These are phyloP conservation scores for Machimus rusticus DNA, from an alignment of 2,888 invertebrate species.

Conservation along the genomic window DNA sequence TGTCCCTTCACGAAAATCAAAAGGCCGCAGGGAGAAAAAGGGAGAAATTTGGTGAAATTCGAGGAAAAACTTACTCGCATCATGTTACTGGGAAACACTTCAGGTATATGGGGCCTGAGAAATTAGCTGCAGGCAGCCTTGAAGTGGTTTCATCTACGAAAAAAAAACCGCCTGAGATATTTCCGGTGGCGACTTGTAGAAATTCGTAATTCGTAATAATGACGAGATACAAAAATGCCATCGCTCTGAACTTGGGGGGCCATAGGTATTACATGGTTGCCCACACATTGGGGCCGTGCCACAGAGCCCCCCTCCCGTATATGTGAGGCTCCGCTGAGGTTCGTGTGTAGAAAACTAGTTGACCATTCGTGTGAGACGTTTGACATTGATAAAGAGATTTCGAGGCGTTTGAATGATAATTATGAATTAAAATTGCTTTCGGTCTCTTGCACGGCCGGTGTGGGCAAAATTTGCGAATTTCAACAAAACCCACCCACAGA, in stretches of 20 bases:
- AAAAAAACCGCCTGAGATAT: background rate
- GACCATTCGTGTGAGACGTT: conserved; percentile 7
- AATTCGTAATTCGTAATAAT: background rate
- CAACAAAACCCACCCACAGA: background rate
- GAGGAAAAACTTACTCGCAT: background rate
- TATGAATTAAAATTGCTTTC: background rate
- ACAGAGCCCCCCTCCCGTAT: background rate
- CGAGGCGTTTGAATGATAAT: background rate
- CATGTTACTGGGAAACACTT: background rate
- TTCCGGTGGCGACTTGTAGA: background rate
- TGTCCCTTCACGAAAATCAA: background rate
- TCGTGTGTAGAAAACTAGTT: background rate
- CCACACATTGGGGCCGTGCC: background rate
- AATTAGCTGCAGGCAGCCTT: background rate
- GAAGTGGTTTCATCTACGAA: background rate
- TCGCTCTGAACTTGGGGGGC: background rate
- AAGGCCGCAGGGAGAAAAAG: background rate
- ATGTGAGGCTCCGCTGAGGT: background rate
- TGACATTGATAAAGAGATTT: conserved; percentile 1
- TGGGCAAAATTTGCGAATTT: background rate
- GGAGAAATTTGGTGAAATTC: background rate
- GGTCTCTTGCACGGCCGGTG: background rate
- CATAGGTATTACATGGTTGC: background rate
- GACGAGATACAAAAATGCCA: background rate
- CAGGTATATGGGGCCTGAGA: background rate